Base-by-base conservation (phyloP, 2,888 invertebrate species). In the Brachyptera putata region DNA sequence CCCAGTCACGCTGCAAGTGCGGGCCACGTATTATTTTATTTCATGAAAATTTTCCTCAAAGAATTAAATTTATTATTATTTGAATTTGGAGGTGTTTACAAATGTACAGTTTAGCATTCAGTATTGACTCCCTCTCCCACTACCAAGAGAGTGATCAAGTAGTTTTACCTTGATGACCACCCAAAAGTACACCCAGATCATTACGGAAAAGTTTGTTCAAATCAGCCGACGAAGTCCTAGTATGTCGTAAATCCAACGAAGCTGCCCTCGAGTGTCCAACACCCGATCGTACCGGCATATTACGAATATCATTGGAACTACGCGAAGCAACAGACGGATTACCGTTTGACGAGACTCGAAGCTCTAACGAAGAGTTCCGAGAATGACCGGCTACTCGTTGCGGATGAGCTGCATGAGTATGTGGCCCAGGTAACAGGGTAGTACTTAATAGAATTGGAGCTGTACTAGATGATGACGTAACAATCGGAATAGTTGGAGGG, bases 341-440 rank as follows among this genome's bases (percentile, higher is more conserved):
- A 36, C 46, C 61, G 1, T 73, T 80, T n/a, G n/a, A n/a, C 71
- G 73, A 69, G 37, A 77, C 70, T 57, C 91, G 79, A 62, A 91
- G 79, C 72, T 92, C 92, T 71, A 90, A 79, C 0, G 92, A 92
- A 0, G 92, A 90, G 74, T 92, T 92, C 64, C 92, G 81, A 1
- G 91, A 88, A 73, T 90, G 89, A 48, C 76, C 75, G 30, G 49
- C 14, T 11, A 56, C 64, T 61, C 64, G 64, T n/a, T n/a, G n/a
- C n/a, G 22, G 48, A 50, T 9, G 49, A 18, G 56, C 22, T 22
- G 21, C 14, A 22, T 18, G 21, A 7, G 25, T n/a, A 13, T 39
- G 60, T 24, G 58, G 48, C 11, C 18, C 43, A 25, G 56, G 60
- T 18, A 21, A 39, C 39, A 11, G 25, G 30, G 37, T 30, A 25